Conservation (phyloP, 2,113 vertebrate genomes). For the Embiotoca jacksoni region DNA sequence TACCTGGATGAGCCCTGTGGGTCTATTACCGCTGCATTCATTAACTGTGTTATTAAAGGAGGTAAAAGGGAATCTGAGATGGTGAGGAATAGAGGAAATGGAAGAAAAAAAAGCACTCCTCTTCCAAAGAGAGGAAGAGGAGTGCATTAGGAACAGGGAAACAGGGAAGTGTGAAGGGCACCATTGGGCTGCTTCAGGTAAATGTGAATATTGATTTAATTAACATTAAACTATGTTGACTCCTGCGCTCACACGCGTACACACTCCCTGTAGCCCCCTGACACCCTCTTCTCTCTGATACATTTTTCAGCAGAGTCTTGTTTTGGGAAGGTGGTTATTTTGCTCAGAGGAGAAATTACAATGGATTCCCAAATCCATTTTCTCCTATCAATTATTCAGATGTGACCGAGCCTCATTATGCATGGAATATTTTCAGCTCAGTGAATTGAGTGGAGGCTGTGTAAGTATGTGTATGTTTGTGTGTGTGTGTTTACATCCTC, state of each 20-base stretch:
- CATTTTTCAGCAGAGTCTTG: constrained; percentile 69
- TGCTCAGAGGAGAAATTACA: constrained; percentile 75
- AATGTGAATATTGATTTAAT: constrained; percentile 69
- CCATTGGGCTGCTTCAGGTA: constrained; percentile 35
- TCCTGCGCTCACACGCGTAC: constrained; percentile 16
- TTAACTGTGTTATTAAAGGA: constrained; percentile 32
- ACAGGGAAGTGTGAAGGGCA: constrained; percentile 53
- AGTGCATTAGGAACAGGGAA: constrained; percentile 17
- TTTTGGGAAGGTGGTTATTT: constrained; percentile 69
- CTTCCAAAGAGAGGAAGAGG: constrained; percentile 18
- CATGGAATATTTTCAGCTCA: constrained; percentile 59
- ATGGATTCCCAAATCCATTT: constrained; percentile 74
- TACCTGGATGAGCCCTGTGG: constrained; percentile 11
- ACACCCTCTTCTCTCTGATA: constrained; percentile 19
- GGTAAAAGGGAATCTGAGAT: constrained; percentile 9
- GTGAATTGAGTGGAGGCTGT: constrained; percentile 27
- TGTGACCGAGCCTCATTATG: constrained; percentile 71
- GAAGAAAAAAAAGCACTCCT: neutral
- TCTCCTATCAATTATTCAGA: constrained; percentile 77
- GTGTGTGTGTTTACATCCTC: constrained; percentile 22
- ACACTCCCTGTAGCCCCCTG: neutral
- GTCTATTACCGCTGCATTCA: constrained; percentile 19
- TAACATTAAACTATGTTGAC: constrained; percentile 55
- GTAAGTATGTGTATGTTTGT: neutral
- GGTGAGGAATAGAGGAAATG: neutral